Base-by-base conservation (phyloP, 2,797 vertebrate species). In the Scolopax bukidnonensis region DNA sequence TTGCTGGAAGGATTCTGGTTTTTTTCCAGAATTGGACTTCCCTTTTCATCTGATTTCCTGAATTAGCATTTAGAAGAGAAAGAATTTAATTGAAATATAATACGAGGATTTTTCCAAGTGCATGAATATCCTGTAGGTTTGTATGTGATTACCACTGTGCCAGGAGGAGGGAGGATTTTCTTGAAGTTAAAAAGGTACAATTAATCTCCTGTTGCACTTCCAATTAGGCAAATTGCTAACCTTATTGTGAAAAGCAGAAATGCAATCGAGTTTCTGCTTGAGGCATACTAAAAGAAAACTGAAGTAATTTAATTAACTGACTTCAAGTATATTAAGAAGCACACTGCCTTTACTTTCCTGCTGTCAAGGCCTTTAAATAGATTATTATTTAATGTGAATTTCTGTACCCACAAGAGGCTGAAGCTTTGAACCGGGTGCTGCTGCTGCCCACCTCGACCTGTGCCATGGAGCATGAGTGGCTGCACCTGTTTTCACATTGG, bases 141-240 rank as follows among this genome's bases (percentile, higher is more conserved):
- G 40, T 24, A 23, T 54, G 74, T 81, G 93, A 96, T 85, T 93
- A 94, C 45, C 65, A 84, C 64, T 81, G 92, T 87, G 80, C 96
- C 91, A 93, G 18, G 57, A 97, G 95, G 84, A 92, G 90, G 65
- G 78, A 97, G 94, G 90, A 96, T 96, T 97, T 97, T 93, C 94
- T 90, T 91, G 80, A 95, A 97, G 95, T 97, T 97, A 98, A 97
- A 40, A 94, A 97, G 96, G 95, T 95, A 90, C 97, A 97, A 97
- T 98, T 98, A 97, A 98, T 98, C 97, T 98, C 96, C 84, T 94
- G 97, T 96, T 97, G 97, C 92, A 97, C 96, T 97, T 97, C 96
- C 97, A 98, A 97, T 98, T 98, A 98, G 95, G 97, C 97, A 98
- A 98, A 98, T 98, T 97, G 97, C 97, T 97, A 97, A 96, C 94